Conservation (phyloP, 2,797 vertebrate genomes). For the Sebastes kiyomatsui region DNA sequence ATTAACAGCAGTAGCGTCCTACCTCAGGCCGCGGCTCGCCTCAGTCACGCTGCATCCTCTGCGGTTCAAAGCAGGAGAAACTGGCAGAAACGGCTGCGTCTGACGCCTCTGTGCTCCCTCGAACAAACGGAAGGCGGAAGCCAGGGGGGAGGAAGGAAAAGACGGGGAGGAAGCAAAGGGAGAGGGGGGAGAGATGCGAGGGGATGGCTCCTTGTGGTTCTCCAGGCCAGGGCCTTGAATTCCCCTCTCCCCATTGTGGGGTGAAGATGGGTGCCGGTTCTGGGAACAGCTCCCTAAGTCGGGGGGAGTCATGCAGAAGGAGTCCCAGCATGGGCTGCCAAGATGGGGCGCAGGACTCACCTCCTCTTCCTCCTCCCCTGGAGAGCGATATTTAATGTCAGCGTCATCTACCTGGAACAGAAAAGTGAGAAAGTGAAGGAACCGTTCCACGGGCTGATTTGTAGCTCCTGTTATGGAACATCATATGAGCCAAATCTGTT, state of each 20-base stretch:
- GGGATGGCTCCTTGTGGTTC: conserved; percentile 47
- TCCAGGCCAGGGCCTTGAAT: conserved; percentile 28
- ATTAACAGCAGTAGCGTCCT: conserved; percentile 21
- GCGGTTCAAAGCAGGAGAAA: conserved; percentile 75
- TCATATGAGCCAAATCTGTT: neutral
- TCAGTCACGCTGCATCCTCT: conserved; percentile 73
- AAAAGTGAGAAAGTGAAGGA: conserved; percentile 15
- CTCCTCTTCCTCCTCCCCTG: conserved; percentile 56
- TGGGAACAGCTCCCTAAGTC: conserved; percentile 49
- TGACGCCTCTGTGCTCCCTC: conserved; percentile 64
- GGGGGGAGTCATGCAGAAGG: conserved; percentile 36
- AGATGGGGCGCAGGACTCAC: conserved; percentile 49
- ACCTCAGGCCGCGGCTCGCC: conserved; percentile 86
- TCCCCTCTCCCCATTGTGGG: conserved; percentile 22
- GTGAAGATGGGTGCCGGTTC: conserved; percentile 50
- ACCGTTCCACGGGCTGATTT: neutral
- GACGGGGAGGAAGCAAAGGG: conserved; percentile 57
- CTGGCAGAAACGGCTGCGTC: conserved; percentile 63
- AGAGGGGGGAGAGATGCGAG: conserved; percentile 50
- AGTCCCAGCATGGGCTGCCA: conserved; percentile 66
- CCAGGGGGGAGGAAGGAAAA: conserved; percentile 72
- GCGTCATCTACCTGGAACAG: conserved; percentile 80
- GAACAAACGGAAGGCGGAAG: conserved; percentile 69
- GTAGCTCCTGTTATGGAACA: neutral
- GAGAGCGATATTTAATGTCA: conserved; percentile 77